Conservation (phyloP, 1,140 invertebrate species). For the Drosophila orosa region DNA sequence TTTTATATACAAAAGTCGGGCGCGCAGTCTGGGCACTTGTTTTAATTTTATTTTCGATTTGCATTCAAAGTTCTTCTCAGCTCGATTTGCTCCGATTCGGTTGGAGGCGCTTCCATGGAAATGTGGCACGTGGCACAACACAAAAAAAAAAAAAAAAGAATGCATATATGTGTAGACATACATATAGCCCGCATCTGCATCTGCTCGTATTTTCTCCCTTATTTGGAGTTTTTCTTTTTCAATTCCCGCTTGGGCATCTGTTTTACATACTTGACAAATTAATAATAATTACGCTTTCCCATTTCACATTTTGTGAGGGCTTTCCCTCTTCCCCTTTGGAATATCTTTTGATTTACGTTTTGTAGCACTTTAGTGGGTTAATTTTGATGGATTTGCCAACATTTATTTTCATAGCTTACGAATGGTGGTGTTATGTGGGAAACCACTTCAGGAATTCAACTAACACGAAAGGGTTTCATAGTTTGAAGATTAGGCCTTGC, state of each 20-base stretch:
- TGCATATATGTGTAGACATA: constrained; percentile 22
- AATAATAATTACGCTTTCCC: constrained; percentile 76
- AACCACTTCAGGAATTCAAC: constrained; percentile 8
- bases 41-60: constrained; percentile 70
- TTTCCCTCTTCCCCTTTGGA: constrained; percentile 1
- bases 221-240: constrained; percentile 31
- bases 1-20: constrained; percentile 49
- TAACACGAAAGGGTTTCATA: constrained; percentile 16
- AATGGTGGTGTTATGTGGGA: constrained; percentile 32
- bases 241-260: constrained; percentile 60
- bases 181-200: constrained; percentile 61
- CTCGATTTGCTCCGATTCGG: constrained; percentile 32
- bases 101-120: constrained; percentile 25
- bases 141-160: constrained; percentile 28
- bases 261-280: constrained; percentile 82
- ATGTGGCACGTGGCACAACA: constrained; percentile 56
- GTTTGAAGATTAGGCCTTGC: constrained; percentile 3
- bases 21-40: constrained; percentile 59
- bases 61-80: constrained; percentile 63
- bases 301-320: constrained; percentile 23
- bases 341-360: constrained; percentile 22
- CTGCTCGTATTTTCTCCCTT: constrained; percentile 10
- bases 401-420: constrained; percentile 29
- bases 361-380: constrained; percentile 22
- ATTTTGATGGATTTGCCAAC: constrained; percentile 70